phyloP scores from a whole-genome alignment of 1,140 invertebrate species.

The Phocides pigmalion region DNA sequence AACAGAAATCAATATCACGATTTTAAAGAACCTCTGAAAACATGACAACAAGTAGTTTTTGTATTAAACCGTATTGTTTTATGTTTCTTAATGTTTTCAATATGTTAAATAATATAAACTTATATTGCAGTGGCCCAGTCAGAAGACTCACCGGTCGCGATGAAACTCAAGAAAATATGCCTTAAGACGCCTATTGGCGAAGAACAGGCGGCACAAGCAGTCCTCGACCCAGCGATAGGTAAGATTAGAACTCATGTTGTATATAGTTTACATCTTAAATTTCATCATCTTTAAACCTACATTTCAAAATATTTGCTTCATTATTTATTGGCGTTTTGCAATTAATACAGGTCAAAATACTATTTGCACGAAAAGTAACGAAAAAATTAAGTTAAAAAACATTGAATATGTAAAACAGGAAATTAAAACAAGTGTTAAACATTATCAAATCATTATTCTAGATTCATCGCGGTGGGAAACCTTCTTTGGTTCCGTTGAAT shows the following conservation, averaged over 20 bases:
- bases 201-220: slow-evolving; percentile 86
- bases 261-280: background rate
- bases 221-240: slow-evolving; percentile 86
- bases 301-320: background rate
- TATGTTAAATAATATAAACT: slow-evolving; percentile 9
- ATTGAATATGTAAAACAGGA: too few species aligned
- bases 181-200: slow-evolving; percentile 87
- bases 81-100: too few species aligned
- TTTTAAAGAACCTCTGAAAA: too few species aligned
- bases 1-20: too few species aligned
- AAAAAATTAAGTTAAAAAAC: too few species aligned
- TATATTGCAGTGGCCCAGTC: slow-evolving; percentile 85
- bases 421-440: too few species aligned
- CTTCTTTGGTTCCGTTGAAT: slow-evolving; percentile 11
- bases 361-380: too few species aligned
- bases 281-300: too few species aligned
- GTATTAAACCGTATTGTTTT: too few species aligned
- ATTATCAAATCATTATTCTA: background rate
- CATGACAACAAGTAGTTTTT: too few species aligned
- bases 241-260: slow-evolving; percentile 40
- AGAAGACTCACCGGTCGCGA: slow-evolving; percentile 86
- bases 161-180: slow-evolving; percentile 88
- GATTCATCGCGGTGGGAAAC: slow-evolving; percentile 1
- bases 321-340: too few species aligned
- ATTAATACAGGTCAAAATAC: too few species aligned